A percentile compares a stretch with the other conserved stretches of the same genome.
Evolutionary conservation across 2,113 vertebrate genomes (phyloP).

Genomic region (Plectropomus leopardus): DNA sequence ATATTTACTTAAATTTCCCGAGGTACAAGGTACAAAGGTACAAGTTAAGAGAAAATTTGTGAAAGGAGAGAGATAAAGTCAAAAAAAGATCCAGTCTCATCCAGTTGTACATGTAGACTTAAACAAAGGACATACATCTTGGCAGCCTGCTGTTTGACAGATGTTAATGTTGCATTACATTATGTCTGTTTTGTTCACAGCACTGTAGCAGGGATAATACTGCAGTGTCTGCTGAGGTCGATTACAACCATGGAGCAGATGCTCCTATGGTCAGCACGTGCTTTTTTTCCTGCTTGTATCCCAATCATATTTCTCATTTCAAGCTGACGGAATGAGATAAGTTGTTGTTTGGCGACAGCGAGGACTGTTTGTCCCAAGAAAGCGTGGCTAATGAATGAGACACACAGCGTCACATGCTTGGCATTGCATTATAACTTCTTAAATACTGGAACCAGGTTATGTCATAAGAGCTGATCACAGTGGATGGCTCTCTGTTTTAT

Average conservation of each 20-base stretch:
- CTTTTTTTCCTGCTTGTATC: neutral
- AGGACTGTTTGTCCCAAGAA: conserved; percentile 41
- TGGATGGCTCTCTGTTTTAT: conserved; percentile 36
- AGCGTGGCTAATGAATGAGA: conserved; percentile 37
- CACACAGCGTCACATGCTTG: conserved; percentile 39
- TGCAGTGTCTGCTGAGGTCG: conserved; percentile 32
- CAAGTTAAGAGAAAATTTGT: too few species aligned
- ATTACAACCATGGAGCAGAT: conserved; percentile 17
- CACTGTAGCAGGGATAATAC: conserved; percentile 6
- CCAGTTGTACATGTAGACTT: too few species aligned
- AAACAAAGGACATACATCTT: too few species aligned
- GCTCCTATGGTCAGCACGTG: conserved; percentile 32
- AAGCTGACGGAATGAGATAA: neutral
- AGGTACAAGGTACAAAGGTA: too few species aligned
- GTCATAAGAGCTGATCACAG: conserved; percentile 38
- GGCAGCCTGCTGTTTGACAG: neutral
- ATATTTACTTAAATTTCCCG: too few species aligned
- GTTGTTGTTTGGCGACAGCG: neutral
- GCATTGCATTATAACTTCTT: conserved; percentile 28
- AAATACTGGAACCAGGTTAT: conserved; percentile 42
- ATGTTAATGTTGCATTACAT: conserved; percentile 15
- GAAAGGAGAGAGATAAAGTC: too few species aligned
- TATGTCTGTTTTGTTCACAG: conserved; percentile 42
- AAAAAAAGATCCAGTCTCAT: too few species aligned
- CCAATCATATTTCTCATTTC: conserved; percentile 12